Conservation (phyloP, 2,888 invertebrate genomes). For the Globia sparganii region DNA sequence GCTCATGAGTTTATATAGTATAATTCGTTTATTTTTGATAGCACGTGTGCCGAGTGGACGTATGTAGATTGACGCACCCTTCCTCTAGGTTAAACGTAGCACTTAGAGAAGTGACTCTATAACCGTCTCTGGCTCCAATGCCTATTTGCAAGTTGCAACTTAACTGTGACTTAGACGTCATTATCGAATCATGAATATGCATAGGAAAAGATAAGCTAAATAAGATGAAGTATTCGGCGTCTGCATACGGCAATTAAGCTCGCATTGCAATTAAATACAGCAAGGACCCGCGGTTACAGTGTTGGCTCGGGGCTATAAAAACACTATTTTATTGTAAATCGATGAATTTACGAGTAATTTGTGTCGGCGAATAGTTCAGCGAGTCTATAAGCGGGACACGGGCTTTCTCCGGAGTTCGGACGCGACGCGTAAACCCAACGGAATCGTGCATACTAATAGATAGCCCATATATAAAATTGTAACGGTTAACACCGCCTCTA, state of each 20-base stretch:
- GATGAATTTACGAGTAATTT: constrained; percentile 83
- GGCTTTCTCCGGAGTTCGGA: constrained; percentile 85
- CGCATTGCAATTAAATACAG: constrained; percentile 77
- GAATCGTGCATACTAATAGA: constrained; percentile 86
- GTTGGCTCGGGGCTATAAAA: constrained; percentile 77
- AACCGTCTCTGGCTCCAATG: constrained; percentile 67
- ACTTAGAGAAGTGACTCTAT: constrained; percentile 70
- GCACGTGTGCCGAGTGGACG: neutral
- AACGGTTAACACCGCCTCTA: constrained; percentile 85
- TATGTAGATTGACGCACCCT: constrained; percentile 43
- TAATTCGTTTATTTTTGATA: constrained; percentile 4
- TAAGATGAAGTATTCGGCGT: constrained; percentile 78
- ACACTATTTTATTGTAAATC: constrained; percentile 79
- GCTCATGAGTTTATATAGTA: neutral
- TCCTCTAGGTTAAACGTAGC: constrained; percentile 59
- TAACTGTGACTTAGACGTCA: constrained; percentile 74
- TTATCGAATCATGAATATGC: constrained; percentile 80
- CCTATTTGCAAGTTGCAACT: constrained; percentile 72
- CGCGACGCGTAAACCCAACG: constrained; percentile 81
- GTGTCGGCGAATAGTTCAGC: constrained; percentile 77
- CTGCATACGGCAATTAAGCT: constrained; percentile 76
- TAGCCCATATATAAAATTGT: constrained; percentile 85
- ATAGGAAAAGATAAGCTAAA: constrained; percentile 76
- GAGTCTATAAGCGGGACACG: constrained; percentile 81
- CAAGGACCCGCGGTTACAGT: constrained; percentile 77